A percentile compares a stretch with the other conserved stretches of the same genome.
phyloP scores from a whole-genome alignment of 2,113 vertebrate genomes.

The Cyphomyrus discorhynchus region DNA sequence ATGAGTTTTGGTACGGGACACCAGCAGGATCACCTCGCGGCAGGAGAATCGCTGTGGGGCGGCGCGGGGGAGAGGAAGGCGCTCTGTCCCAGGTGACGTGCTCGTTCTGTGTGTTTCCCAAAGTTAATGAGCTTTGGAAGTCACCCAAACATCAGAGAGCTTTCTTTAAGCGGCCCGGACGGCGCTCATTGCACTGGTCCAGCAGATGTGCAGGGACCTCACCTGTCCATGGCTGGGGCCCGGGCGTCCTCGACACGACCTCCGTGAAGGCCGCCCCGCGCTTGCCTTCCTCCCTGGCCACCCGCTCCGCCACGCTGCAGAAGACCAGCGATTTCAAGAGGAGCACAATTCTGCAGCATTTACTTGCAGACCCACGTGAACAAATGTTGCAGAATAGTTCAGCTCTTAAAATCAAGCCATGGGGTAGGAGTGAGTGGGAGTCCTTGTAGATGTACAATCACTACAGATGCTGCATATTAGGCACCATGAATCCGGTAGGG shows the following conservation, averaged over 20 bases:
- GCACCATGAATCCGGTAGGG: background rate
- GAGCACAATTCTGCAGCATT: constrained; percentile 50
- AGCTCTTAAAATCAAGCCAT: constrained; percentile 42
- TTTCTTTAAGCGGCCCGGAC: background rate
- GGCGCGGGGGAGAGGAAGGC: background rate
- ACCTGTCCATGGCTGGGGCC: constrained; percentile 6
- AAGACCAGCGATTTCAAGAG: constrained; percentile 41
- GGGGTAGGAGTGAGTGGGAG: background rate
- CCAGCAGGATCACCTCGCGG: background rate
- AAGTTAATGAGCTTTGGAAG: constrained; percentile 58
- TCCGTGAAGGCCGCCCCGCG: background rate
- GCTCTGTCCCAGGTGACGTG: constrained; percentile 30
- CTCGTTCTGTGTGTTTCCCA: constrained; percentile 40
- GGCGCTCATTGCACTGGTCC: background rate
- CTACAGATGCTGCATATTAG: background rate
- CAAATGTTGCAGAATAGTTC: constrained; percentile 44
- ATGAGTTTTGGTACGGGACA: background rate
- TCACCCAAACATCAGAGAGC: constrained; percentile 42
- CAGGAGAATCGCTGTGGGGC: background rate
- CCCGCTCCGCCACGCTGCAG: background rate
- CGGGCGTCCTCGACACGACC: background rate
- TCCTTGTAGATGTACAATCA: background rate
- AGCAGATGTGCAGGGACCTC: constrained; percentile 7
- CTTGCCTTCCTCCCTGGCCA: background rate
- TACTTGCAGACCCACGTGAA: constrained; percentile 42